A percentile compares a stretch with the other conserved stretches of the same genome.
phyloP scores from a whole-genome alignment of 1,140 invertebrate species.

The Aphelenchoides fujianensis region DNA sequence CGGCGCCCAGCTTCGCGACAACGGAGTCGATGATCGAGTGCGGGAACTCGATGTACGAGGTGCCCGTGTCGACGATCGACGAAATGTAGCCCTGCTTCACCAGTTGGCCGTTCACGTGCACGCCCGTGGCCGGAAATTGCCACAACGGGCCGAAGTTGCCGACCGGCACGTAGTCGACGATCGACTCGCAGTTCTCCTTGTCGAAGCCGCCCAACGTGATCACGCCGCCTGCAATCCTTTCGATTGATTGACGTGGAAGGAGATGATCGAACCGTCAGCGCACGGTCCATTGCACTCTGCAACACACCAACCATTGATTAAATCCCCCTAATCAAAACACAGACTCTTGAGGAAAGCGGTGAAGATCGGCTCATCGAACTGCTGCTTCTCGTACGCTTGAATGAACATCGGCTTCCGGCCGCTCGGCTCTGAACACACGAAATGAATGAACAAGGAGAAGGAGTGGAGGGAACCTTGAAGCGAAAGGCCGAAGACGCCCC shows the following conservation, averaged over 20 bases:
- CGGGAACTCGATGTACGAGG: not conserved
- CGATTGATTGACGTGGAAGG: too few relatives aligned
- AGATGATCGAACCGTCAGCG: too few relatives aligned
- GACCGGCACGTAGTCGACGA: not conserved
- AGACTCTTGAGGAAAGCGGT: not conserved
- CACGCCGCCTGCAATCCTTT: slow-evolving; percentile 4
- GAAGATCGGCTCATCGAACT: slow-evolving; percentile 14
- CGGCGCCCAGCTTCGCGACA: too few relatives aligned
- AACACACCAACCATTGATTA: too few relatives aligned
- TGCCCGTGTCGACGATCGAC: not conserved
- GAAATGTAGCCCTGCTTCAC: not conserved
- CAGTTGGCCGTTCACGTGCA: not conserved
- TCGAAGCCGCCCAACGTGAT: slow-evolving; percentile 7
- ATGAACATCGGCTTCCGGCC: not conserved
- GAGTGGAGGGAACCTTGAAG: not conserved
- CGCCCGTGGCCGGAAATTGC: slow-evolving; percentile 4
- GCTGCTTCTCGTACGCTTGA: not conserved
- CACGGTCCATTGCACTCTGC: not conserved
- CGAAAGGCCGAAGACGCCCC: slow-evolving; percentile 4
- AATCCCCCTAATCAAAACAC: too few relatives aligned
- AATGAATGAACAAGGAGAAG: not conserved
- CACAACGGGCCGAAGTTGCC: not conserved
- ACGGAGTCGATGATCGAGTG: too few relatives aligned
- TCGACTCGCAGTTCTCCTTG: not conserved
- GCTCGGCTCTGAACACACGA: not conserved